These are phyloP conservation scores for Porites evermanni DNA, from an alignment of 92 coral and sea anemone genomes.

Conservation along the genomic window DNA sequence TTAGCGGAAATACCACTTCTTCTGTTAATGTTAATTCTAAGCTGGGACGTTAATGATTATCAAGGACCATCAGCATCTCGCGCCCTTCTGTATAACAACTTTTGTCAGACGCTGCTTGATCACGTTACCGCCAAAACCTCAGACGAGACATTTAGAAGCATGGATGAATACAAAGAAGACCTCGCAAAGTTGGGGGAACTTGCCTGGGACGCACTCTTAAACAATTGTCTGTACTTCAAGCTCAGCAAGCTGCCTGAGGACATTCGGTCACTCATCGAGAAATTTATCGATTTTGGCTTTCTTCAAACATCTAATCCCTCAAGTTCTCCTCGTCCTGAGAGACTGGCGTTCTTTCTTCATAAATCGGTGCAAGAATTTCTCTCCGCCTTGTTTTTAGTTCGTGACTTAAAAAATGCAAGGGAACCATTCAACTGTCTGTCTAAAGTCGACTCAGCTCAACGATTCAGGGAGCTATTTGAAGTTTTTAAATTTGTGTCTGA, in stretches of 20 bases:
- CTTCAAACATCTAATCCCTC: conserved; percentile 7
- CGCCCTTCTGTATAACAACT: no score
- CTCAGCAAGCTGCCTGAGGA: not conserved
- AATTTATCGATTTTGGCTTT: conserved; percentile 6
- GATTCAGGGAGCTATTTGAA: not conserved
- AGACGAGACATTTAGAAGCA: not conserved
- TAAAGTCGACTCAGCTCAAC: not conserved
- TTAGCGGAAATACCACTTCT: no score
- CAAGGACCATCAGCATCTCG: no score
- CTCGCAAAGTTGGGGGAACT: conserved; percentile 14
- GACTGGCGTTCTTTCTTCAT: conserved; percentile 1
- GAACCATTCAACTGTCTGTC: not conserved
- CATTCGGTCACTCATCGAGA: not conserved
- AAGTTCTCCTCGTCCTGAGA: not conserved
- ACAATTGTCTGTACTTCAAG: conserved; percentile 9
- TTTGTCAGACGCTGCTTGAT: not conserved
- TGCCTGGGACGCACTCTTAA: conserved; percentile 15
- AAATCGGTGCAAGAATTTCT: conserved; percentile 34
- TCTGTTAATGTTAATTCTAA: no score
- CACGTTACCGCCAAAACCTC: conserved; percentile 12
- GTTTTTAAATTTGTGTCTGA: not conserved
- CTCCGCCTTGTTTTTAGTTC: conserved; percentile 29
- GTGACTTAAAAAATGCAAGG: not conserved
- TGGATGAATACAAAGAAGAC: not conserved
- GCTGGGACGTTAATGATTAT: no score